Conservation (phyloP, 1,140 invertebrate genomes). For the Aphelinus atriplicis region DNA sequence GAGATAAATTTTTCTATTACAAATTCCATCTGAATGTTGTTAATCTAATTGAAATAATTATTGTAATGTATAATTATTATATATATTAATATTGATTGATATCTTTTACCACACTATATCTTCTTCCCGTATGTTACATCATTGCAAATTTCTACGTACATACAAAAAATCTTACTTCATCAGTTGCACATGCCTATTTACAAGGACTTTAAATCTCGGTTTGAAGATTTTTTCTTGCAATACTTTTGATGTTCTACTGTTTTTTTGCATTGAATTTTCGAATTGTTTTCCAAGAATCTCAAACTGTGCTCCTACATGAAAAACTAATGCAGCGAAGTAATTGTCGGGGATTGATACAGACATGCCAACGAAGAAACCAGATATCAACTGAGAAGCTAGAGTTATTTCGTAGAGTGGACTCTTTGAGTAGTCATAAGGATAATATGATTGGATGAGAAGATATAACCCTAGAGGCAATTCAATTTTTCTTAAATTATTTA, state of each 20-base stretch:
- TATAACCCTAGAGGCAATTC: background rate
- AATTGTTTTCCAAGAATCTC: slow-evolving; percentile 1
- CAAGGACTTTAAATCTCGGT: background rate
- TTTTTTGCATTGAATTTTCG: background rate
- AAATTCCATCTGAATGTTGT: background rate
- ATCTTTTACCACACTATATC: background rate
- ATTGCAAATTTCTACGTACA: background rate
- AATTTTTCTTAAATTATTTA: too few relatives aligned
- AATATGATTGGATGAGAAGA: slow-evolving; percentile 9
- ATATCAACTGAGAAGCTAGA: background rate
- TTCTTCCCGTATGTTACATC: background rate
- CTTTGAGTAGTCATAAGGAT: slow-evolving; percentile 20
- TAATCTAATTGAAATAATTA: background rate
- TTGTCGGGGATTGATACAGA: slow-evolving; percentile 16
- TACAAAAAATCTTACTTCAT: slow-evolving; percentile 5
- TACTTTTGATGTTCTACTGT: background rate
- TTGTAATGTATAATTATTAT: background rate
- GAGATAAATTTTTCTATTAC: background rate
- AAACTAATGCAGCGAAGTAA: slow-evolving; percentile 19
- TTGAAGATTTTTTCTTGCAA: background rate
- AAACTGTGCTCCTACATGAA: slow-evolving; percentile 23
- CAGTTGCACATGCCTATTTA: slow-evolving; percentile 20
- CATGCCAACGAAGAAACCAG: slow-evolving; percentile 6
- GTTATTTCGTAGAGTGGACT: slow-evolving; percentile 13
- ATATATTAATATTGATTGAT: background rate